Base-by-base conservation (phyloP, 2,113 vertebrate species). In the Myrmecophaga tridactyla region DNA sequence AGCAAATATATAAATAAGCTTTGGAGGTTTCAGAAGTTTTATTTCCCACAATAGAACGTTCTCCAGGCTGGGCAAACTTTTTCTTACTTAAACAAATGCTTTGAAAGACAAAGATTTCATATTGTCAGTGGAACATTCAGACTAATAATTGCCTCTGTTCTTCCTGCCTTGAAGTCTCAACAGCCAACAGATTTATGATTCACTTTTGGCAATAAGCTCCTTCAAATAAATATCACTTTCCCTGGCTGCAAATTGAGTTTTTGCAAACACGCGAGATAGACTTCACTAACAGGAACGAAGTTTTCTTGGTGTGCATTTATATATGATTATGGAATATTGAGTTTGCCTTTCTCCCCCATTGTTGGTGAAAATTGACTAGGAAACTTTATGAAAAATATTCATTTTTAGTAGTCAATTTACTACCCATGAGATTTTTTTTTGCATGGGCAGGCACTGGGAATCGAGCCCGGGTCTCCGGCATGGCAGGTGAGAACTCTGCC, bases 1-100 rank as follows among this genome's bases (percentile, higher is more conserved):
- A 3, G 95, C 96, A 93, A 98, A 96, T 96, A 97, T 96, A 97
- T 96, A 94, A 98, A 96, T 97, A 97, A 97, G 95, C 92, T 97
- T 96, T 95, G 94, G 95, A 96, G 95, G 94, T 78, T 60, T 73
- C 86, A 92, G 86, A 63, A 75, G 97, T 97, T 86, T 60, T 92
- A 96, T 97, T 98, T 98, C 75, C 95, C 95, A 96, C 82, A 84
- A 81, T 36, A 34, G 95, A 97, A 96, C 0, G 3, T 91, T 97
- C 89, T 96, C 25, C 31, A 95, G 95, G 60, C 93, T 96, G 82
- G 89, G 96, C 95, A 97, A 97, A 97, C 96, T 72, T 97, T 96
- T 97, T 91, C 84, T 97, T 96, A 80, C 41, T 81, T 97, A 95
- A 97, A 95, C 81, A 87, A 97, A 39, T 97, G 96, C 86, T 94